Percentiles rank a stretch among this genome's conserved stretches.
Conservation (phyloP, 2,888 invertebrate species). For the Slavum lentiscoides region DNA sequence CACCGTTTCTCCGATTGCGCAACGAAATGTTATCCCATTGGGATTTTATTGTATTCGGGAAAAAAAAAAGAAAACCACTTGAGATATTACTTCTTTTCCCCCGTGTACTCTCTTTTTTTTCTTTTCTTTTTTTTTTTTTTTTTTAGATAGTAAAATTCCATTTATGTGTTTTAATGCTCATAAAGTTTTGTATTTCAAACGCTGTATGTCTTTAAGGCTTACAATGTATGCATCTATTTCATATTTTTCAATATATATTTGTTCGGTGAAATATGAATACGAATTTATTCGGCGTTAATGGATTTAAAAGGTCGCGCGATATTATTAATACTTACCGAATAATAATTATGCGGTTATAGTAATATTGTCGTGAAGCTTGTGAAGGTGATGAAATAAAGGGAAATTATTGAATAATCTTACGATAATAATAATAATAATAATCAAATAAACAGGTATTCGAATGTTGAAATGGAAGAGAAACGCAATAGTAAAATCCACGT, state of each 20-base stretch:
- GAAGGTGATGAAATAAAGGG: background rate
- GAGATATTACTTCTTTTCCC: conserved; percentile 45
- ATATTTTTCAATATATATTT: conserved; percentile 5
- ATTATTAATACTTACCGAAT: conserved; percentile 5
- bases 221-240: background rate
- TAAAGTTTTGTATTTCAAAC: conserved; percentile 28
- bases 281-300: conserved; percentile 9
- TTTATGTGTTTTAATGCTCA: conserved; percentile 36
- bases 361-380: background rate
- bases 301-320: conserved; percentile 7
- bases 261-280: background rate
- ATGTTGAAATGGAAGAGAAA: background rate
- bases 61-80: conserved; percentile 42
- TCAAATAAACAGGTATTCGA: conserved; percentile 20
- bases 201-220: background rate
- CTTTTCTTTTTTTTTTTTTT: conserved; percentile 13
- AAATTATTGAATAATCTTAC: conserved; percentile 18
- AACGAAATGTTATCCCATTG: conserved; percentile 45
- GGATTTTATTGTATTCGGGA: conserved; percentile 43
- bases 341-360: background rate
- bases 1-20: conserved; percentile 43
- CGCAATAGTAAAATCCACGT: background rate
- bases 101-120: conserved; percentile 19
- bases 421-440: background rate
- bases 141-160: conserved; percentile 38